These are phyloP conservation scores for Drosophila bocqueti DNA, from an alignment of 1,140 invertebrate genomes.

Conservation along the genomic window DNA sequence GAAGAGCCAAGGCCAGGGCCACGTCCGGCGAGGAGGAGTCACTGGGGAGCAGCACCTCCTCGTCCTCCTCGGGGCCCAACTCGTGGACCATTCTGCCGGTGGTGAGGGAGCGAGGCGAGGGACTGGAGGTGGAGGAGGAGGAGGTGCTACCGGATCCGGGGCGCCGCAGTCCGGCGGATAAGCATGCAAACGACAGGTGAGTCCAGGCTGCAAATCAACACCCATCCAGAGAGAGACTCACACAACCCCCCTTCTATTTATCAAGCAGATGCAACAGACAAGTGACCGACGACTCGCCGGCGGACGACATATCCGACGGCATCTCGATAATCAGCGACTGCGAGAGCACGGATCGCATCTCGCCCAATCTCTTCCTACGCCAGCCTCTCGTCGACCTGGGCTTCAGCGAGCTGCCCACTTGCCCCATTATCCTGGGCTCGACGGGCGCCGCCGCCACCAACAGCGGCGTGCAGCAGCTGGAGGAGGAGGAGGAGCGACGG, in stretches of 20 bases:
- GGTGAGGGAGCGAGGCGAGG: slow-evolving; percentile 33
- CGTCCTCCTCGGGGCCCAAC: slow-evolving; percentile 37
- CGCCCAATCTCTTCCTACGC: slow-evolving; percentile 69
- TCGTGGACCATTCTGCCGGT: slow-evolving; percentile 63
- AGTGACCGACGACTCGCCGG: slow-evolving; percentile 53
- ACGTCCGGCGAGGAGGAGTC: slow-evolving; percentile 26
- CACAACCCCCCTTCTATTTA: background rate
- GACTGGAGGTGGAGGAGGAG: slow-evolving; percentile 1
- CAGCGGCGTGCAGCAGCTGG: slow-evolving; percentile 5
- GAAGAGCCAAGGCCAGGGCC: slow-evolving; percentile 10
- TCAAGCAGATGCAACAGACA: slow-evolving; percentile 42
- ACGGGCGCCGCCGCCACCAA: background rate
- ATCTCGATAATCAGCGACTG: slow-evolving; percentile 83
- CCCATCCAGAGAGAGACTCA: background rate
- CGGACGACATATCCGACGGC: slow-evolving; percentile 79
- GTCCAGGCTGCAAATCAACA: background rate
- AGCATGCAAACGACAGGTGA: slow-evolving; percentile 60
- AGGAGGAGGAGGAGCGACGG: background rate
- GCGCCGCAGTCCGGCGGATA: slow-evolving; percentile 22
- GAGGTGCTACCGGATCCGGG: slow-evolving; percentile 2
- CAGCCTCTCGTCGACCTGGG: slow-evolving; percentile 61
- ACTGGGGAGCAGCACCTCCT: slow-evolving; percentile 43
- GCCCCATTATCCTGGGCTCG: slow-evolving; percentile 18
- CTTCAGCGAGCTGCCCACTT: slow-evolving; percentile 32
- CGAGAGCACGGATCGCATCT: slow-evolving; percentile 75